These are phyloP conservation scores for Rugalucina vietnamica DNA, from an alignment of 2,888 invertebrate genomes.

Conservation along the genomic window DNA sequence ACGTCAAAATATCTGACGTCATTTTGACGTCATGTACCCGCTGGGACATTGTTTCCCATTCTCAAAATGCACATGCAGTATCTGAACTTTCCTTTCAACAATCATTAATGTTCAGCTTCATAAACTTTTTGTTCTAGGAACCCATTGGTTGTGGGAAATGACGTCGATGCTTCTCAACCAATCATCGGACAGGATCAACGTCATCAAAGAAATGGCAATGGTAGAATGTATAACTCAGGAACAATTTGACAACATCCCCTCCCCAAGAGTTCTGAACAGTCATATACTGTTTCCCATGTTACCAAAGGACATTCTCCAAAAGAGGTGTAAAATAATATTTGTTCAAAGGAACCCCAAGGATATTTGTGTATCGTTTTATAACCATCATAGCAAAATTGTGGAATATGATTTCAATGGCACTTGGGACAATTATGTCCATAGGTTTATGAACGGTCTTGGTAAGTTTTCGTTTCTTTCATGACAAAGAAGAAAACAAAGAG, in stretches of 20 bases:
- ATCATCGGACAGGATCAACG: conserved; percentile 62
- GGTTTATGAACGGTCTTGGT: conserved; percentile 66
- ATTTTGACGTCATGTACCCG: too few relatives aligned
- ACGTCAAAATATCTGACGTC: too few relatives aligned
- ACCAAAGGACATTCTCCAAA: conserved; percentile 61
- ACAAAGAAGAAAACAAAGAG: not conserved
- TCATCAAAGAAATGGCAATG: conserved; percentile 70
- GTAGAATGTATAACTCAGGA: conserved; percentile 61
- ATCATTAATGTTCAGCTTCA: too few relatives aligned
- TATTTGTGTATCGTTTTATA: conserved; percentile 69
- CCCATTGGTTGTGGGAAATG: conserved; percentile 74
- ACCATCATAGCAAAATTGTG: conserved; percentile 67
- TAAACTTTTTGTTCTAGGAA: conserved; percentile 55
- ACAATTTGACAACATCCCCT: conserved; percentile 53
- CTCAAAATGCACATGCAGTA: not conserved
- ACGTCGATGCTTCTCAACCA: conserved; percentile 65
- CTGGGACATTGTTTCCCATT: too few relatives aligned
- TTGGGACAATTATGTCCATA: conserved; percentile 61
- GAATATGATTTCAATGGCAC: conserved; percentile 65
- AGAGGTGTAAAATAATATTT: conserved; percentile 67
- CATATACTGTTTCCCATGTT: conserved; percentile 65
- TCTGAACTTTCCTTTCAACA: not conserved
- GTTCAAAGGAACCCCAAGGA: conserved; percentile 71
- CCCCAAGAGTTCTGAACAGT: conserved; percentile 68
- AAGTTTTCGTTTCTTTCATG: conserved; percentile 1